Base-by-base conservation (phyloP, 2,888 invertebrate genomes). In the Stenoptilia bipunctidactyla region DNA sequence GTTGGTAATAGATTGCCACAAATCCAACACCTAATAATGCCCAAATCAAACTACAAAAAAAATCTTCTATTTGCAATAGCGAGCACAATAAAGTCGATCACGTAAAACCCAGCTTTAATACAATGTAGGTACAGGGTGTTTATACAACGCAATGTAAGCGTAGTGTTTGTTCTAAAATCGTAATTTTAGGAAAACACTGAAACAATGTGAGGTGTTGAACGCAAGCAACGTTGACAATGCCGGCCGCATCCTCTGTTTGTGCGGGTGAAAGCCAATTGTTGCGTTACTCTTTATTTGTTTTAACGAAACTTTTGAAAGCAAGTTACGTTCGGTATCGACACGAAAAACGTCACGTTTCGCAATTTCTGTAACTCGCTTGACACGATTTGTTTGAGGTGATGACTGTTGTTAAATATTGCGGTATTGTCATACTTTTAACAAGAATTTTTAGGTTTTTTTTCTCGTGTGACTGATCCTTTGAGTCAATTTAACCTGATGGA, bases 181-280 rank as follows among this genome's bases (percentile, higher is more conserved):
- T 49, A 55, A 55, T 56, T 61, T 58, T 57, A 56, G 53, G 53
- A 55, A 56, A 59, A 53, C 45, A 42, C 39, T 49, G 47, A 45
- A 55, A 63, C 59, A 64, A 59, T 58, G 54, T 53, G 30, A 41
- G 54, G 55, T 59, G 55, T 45, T 43, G 41, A 41, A 52, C 56
- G 56, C 55, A 55, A 61, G 47, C 60, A 51, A 49, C 49, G 49
- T 55, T 62, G 73, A 68, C 74, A 71, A 72, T 70, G 57, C 62
- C 49, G 56, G 52, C 66, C 67, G 66, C 69, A 75, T 77, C 76
- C 76, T 76, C 63, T 73, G 69, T 76, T 76, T 75, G 71, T 68
- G 56, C 64, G 59, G 61, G 74, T 58, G 74, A 76, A 73, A 73
- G 69, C 58, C 67, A 54, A 70, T 67, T 70, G 68, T 75, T 70